Evolutionary conservation across 2,888 invertebrate species (phyloP).

Genomic region (Marronus borbonicus): DNA sequence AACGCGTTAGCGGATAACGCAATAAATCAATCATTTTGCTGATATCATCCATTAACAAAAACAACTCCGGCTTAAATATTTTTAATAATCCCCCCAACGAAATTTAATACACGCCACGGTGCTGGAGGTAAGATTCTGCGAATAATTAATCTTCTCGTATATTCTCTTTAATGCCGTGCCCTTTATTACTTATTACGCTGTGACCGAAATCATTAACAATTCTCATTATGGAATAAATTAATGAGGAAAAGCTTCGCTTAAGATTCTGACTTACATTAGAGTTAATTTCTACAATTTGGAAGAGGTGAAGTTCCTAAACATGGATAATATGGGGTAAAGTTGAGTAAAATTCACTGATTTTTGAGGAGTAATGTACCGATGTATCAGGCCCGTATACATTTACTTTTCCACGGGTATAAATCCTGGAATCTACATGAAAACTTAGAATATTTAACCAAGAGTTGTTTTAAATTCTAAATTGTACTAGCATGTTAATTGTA

Average conservation of each 20-base stretch:
- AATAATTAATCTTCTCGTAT: constrained; percentile 43
- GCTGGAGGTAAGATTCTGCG: constrained; percentile 9
- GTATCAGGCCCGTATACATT: too few relatives aligned
- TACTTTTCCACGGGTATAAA: too few relatives aligned
- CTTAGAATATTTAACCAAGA: too few relatives aligned
- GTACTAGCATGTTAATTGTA: too few relatives aligned
- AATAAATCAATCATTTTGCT: constrained; percentile 43
- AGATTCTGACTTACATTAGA: not conserved
- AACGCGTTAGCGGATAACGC: not conserved
- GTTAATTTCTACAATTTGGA: too few relatives aligned
- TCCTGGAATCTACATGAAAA: too few relatives aligned
- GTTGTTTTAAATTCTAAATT: too few relatives aligned
- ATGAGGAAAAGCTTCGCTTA: not conserved
- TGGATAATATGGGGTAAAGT: too few relatives aligned
- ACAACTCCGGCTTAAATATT: constrained; percentile 33
- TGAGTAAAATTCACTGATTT: too few relatives aligned
- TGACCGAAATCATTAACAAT: constrained; percentile 38
- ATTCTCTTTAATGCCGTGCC: constrained; percentile 1
- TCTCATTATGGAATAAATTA: constrained; percentile 34
- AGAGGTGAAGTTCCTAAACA: too few relatives aligned
- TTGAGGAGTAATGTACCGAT: too few relatives aligned
- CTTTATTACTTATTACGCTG: constrained; percentile 27
- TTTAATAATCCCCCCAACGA: constrained; percentile 49
- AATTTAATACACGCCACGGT: constrained; percentile 47
- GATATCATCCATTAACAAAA: constrained; percentile 43